These are phyloP conservation scores for Leptinotarsa lineolata DNA, from an alignment of 1,140 invertebrate genomes.

Conservation along the genomic window DNA sequence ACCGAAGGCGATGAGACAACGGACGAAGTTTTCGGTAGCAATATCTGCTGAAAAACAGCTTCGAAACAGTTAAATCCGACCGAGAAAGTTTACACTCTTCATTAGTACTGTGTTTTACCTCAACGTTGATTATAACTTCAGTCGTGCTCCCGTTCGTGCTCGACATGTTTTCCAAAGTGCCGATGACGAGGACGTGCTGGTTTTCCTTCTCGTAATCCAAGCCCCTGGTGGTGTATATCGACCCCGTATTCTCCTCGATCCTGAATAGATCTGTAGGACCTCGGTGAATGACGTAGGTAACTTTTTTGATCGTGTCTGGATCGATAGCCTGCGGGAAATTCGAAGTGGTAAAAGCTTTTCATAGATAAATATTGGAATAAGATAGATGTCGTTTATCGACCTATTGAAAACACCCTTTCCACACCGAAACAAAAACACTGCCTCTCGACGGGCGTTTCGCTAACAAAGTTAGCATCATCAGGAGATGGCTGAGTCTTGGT, in stretches of 20 bases:
- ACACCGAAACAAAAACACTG: too few relatives aligned
- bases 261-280: slow-evolving; percentile 80
- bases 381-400: too few relatives aligned
- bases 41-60: too few relatives aligned
- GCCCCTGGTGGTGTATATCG: slow-evolving; percentile 73
- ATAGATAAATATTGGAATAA: slow-evolving; percentile 9
- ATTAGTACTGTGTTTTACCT: slow-evolving; percentile 58
- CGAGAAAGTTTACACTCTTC: too few relatives aligned
- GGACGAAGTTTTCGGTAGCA: too few relatives aligned
- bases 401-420: too few relatives aligned
- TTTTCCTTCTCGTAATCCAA: slow-evolving; percentile 79
- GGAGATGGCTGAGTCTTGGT: too few relatives aligned
- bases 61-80: too few relatives aligned
- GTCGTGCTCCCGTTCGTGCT: slow-evolving; percentile 73
- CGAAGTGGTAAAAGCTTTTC: not conserved
- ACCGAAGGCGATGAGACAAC: too few relatives aligned
- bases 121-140: slow-evolving; percentile 75
- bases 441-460: too few relatives aligned
- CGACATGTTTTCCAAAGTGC: slow-evolving; percentile 78
- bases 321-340: slow-evolving; percentile 65
- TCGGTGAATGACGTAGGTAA: slow-evolving; percentile 83
- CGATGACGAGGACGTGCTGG: slow-evolving; percentile 75
- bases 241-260: slow-evolving; percentile 78
- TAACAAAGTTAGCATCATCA: too few relatives aligned
- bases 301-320: slow-evolving; percentile 77